Conservation (phyloP, 2,888 invertebrate species). For the Drosophila basisetae region DNA sequence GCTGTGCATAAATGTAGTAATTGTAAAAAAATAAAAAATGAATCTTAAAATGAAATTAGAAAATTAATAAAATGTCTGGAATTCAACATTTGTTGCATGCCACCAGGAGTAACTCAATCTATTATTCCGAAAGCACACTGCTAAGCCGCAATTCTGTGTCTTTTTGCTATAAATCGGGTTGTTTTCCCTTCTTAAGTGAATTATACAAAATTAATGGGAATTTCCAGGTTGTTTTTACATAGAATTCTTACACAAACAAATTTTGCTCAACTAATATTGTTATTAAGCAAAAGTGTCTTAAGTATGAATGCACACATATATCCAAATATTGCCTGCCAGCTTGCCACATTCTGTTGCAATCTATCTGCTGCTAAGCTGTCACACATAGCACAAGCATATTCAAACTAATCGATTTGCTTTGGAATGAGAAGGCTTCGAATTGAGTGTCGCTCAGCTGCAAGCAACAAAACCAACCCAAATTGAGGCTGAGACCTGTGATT, state of each 20-base stretch:
- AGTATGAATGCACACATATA: no score
- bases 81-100: background rate
- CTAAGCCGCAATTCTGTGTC: accelerated
- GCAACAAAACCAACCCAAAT: background rate
- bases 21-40: background rate
- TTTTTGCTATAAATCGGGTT: no score
- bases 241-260: background rate
- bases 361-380: background rate
- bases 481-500: background rate
- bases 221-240: background rate
- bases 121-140: background rate
- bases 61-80: background rate
- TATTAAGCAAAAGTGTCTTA: background rate
- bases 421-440: background rate
- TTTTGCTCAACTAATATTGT: background rate
- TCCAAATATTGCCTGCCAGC: background rate
- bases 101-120: background rate
- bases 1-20: background rate
- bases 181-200: background rate
- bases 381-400: background rate
- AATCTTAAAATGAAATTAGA: background rate
- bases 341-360: background rate
- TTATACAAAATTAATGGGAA: accelerated
- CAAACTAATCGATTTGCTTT: background rate
- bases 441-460: background rate